These are phyloP conservation scores for Puma concolor DNA, from an alignment of 2,113 vertebrate species.

Conservation along the genomic window DNA sequence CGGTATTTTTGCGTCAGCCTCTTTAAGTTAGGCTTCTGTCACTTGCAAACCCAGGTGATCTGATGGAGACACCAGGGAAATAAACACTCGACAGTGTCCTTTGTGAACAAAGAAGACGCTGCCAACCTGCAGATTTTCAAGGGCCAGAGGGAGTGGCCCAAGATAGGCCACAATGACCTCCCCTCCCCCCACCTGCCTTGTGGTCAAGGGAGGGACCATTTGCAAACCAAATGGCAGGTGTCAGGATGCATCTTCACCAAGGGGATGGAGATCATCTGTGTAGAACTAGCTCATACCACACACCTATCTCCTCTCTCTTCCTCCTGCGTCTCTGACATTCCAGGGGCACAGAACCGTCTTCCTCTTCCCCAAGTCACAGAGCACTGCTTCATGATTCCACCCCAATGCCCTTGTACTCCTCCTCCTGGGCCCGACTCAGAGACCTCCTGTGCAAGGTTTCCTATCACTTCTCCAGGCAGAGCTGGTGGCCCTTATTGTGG, in stretches of 20 bases:
- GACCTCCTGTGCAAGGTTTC: background rate
- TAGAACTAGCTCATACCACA: background rate
- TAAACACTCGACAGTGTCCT: background rate
- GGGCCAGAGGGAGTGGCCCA: background rate
- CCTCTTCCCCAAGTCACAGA: background rate
- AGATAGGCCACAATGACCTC: background rate
- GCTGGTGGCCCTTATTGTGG: background rate
- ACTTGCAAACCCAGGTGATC: background rate
- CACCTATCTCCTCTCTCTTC: background rate
- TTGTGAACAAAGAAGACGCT: background rate
- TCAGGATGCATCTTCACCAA: background rate
- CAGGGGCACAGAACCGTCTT: background rate
- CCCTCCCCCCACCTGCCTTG: background rate
- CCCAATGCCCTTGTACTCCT: fast-evolving
- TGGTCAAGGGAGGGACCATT: background rate
- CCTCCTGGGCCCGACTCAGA: background rate
- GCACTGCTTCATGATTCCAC: background rate
- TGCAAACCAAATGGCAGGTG: background rate
- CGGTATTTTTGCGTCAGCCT: background rate
- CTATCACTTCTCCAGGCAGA: background rate
- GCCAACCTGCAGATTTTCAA: background rate
- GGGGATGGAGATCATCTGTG: background rate
- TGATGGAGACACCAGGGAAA: background rate
- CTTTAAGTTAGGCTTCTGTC: background rate
- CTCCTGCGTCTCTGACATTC: background rate